A percentile compares a stretch with the other conserved stretches of the same genome.
Evolutionary conservation across 2,888 invertebrate genomes (phyloP).

Genomic region (Dolomedes plantarius): DNA sequence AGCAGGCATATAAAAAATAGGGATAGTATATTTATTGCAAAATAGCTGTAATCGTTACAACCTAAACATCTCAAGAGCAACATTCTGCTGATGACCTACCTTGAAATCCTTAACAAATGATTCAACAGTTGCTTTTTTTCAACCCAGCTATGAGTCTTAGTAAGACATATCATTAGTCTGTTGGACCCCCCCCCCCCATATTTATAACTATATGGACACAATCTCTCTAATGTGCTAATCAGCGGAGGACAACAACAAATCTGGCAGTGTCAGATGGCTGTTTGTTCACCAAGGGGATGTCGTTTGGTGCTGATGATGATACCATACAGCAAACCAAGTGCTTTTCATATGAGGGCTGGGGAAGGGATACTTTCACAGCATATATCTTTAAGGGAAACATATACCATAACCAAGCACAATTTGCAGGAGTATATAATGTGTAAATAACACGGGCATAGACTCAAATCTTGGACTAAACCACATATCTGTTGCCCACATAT

Average conservation of each 20-base stretch:
- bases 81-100: constrained; percentile 32
- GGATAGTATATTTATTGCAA: constrained; percentile 64
- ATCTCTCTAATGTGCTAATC: constrained; percentile 72
- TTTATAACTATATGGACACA: constrained; percentile 70
- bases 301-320: constrained; percentile 84
- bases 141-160: constrained; percentile 42
- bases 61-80: constrained; percentile 52
- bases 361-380: no score
- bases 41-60: constrained; percentile 55
- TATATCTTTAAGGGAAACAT: no score
- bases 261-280: constrained; percentile 71
- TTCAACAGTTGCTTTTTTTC: constrained; percentile 43
- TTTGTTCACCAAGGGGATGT: constrained; percentile 80
- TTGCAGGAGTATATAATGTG: no score
- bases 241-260: constrained; percentile 70
- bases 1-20: constrained; percentile 43
- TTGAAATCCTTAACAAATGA: constrained; percentile 43
- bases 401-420: no score
- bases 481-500: no score
- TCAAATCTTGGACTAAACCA: no score
- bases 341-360: no score
- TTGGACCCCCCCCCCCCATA: constrained; percentile 35
- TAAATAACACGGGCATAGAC: no score
- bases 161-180: constrained; percentile 39
- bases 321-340: no score